Conservation (phyloP, 2,888 invertebrate genomes). For the Opisthograptis luteolata region DNA sequence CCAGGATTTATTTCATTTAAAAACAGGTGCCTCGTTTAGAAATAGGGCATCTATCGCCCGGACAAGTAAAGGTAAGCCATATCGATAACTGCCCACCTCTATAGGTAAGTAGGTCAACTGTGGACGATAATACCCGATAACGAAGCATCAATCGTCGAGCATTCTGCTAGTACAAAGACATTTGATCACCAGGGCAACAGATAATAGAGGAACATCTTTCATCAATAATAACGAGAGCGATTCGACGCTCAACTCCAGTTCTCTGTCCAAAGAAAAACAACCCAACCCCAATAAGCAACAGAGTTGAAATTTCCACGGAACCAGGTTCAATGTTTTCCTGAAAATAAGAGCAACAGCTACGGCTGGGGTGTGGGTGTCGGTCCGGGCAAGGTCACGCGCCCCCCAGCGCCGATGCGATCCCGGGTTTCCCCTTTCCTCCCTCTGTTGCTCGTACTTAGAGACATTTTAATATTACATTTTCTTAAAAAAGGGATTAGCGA, state of each 20-base stretch:
- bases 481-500: constrained; percentile 8
- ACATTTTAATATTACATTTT: constrained; percentile 19
- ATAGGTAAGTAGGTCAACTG: constrained; percentile 21
- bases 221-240: constrained; percentile 7
- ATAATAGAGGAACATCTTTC: constrained; percentile 22
- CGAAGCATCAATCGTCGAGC: constrained; percentile 3
- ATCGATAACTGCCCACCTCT: constrained; percentile 15
- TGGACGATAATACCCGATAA: constrained; percentile 15
- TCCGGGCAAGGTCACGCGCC: constrained; percentile 27
- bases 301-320: constrained; percentile 3
- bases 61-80: no score
- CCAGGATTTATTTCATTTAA: no score
- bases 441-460: constrained; percentile 1
- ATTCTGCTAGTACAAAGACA: constrained; percentile 7
- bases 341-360: constrained; percentile 25
- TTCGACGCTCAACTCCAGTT: neutral
- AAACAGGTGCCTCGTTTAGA: no score
- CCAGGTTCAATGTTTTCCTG: constrained; percentile 3
- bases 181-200: constrained; percentile 10
- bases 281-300: neutral
- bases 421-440: constrained; percentile 18
- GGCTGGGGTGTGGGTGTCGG: constrained; percentile 19
- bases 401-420: constrained; percentile 9
- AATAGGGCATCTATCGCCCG: no score
- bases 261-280: neutral